A percentile compares a stretch with the other conserved stretches of the same genome.
Evolutionary conservation across 2,113 vertebrate species (phyloP).

Genomic region (Pelodiscus sinensis): DNA sequence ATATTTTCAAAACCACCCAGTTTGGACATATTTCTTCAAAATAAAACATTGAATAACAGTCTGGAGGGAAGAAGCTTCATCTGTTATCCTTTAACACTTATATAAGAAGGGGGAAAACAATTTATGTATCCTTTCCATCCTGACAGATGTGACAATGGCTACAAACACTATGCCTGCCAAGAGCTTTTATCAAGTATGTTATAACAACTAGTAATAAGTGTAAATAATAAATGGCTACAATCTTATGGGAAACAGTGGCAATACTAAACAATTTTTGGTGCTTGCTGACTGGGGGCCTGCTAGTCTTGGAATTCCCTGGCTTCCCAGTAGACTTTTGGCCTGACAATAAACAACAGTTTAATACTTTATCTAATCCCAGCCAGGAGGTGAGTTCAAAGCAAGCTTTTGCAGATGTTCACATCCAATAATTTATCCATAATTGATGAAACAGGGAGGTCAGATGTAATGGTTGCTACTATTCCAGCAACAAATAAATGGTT

Average conservation of each 20-base stretch:
- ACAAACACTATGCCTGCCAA: conserved; percentile 85
- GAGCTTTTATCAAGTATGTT: conserved; percentile 90
- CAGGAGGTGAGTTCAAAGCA: conserved; percentile 94
- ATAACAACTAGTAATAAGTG: conserved; percentile 91
- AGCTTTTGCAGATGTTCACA: conserved; percentile 99
- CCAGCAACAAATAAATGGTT: conserved; percentile 99
- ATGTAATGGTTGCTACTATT: conserved; percentile 97
- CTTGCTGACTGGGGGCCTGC: conserved; percentile 87
- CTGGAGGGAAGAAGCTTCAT: conserved; percentile 65
- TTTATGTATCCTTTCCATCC: conserved; percentile 80
- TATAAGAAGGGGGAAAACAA: conserved; percentile 69
- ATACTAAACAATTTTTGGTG: conserved; percentile 88
- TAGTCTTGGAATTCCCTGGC: conserved; percentile 87
- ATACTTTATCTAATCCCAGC: conserved; percentile 98
- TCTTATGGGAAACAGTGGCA: conserved; percentile 82
- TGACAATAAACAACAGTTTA: conserved; percentile 99
- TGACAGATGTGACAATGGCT: conserved; percentile 87
- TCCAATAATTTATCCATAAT: conserved; percentile 99
- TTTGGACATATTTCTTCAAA: conserved; percentile 62
- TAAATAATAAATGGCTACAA: conserved; percentile 92
- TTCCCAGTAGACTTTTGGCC: conserved; percentile 95
- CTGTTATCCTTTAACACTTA: conserved; percentile 64
- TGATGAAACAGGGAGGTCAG: conserved; percentile 99
- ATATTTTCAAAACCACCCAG: conserved; percentile 51
- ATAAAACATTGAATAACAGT: conserved; percentile 57